These are phyloP conservation scores for Spodoptera littoralis DNA, from an alignment of 2,888 invertebrate genomes.

Conservation along the genomic window DNA sequence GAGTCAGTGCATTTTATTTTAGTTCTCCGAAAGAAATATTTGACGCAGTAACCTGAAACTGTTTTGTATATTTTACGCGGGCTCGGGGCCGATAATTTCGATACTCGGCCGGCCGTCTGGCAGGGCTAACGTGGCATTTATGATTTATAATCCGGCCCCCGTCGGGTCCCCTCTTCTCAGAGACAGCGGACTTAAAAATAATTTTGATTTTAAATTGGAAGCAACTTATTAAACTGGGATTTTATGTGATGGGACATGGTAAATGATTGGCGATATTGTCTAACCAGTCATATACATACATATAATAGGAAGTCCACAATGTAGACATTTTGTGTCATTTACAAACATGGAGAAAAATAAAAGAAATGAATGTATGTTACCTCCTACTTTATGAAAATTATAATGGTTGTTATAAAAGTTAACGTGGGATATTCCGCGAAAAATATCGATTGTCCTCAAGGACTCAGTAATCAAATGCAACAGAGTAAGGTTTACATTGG, in stretches of 20 bases:
- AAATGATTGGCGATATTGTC: constrained; percentile 62
- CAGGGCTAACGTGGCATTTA: constrained; percentile 83
- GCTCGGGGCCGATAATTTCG: constrained; percentile 84
- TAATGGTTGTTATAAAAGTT: constrained; percentile 16
- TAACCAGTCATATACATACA: constrained; percentile 5
- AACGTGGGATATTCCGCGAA: constrained; percentile 4
- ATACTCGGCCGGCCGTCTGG: constrained; percentile 74
- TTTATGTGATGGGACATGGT: constrained; percentile 76
- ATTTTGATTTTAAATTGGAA: constrained; percentile 85
- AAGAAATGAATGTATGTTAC: too few relatives aligned
- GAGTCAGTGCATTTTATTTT: constrained; percentile 77
- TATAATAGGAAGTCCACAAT: constrained; percentile 24
- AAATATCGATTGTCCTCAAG: constrained; percentile 16
- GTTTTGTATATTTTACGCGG: constrained; percentile 84
- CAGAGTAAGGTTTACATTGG: background rate
- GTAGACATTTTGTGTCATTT: constrained; percentile 15
- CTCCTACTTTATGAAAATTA: background rate
- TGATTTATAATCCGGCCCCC: constrained; percentile 86
- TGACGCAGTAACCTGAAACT: constrained; percentile 83
- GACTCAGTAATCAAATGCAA: background rate
- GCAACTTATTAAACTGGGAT: constrained; percentile 79
- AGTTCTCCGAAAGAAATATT: constrained; percentile 78
- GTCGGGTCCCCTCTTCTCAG: constrained; percentile 80
- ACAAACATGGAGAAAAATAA: constrained; percentile 9
- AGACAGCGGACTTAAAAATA: constrained; percentile 83